Evolutionary conservation across 2,888 invertebrate genomes (phyloP).

Genomic region (Aphrophora alni): DNA sequence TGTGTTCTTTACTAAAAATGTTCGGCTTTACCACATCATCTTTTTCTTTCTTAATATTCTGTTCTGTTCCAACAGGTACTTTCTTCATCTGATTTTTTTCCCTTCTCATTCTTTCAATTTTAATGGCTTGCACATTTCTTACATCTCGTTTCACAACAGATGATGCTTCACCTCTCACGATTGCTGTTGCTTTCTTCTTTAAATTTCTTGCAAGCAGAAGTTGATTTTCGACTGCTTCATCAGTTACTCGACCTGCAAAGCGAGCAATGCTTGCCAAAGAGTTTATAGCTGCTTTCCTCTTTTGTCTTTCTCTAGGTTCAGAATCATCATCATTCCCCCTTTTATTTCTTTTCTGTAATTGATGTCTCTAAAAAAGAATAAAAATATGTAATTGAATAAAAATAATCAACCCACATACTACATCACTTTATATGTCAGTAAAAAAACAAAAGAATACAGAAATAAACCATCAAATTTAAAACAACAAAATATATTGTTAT

Average conservation of each 20-base stretch:
- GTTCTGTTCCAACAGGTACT: not conserved
- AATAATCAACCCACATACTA: no score
- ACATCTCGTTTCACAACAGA: not conserved
- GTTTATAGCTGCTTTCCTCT: conserved; percentile 23
- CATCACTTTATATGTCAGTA: no score
- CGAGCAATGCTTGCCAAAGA: conserved; percentile 21
- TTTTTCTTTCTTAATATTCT: not conserved
- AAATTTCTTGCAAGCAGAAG: conserved; percentile 16
- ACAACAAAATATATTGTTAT: no score
- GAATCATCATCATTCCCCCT: not conserved
- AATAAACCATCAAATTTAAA: no score
- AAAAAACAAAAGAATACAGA: no score
- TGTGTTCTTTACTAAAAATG: not conserved
- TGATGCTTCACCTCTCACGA: conserved; percentile 6
- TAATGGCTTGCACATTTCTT: not conserved
- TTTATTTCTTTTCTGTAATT: no score
- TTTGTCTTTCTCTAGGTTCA: not conserved
- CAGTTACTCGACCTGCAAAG: not conserved
- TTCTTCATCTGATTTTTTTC: not conserved
- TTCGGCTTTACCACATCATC: not conserved
- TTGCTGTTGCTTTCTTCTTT: conserved; percentile 4
- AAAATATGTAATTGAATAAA: no score
- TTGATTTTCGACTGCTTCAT: not conserved
- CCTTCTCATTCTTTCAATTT: not conserved
- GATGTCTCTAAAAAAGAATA: no score